phyloP scores from a whole-genome alignment of 2,797 vertebrate genomes.

The Pantherophis alleghaniensis region DNA sequence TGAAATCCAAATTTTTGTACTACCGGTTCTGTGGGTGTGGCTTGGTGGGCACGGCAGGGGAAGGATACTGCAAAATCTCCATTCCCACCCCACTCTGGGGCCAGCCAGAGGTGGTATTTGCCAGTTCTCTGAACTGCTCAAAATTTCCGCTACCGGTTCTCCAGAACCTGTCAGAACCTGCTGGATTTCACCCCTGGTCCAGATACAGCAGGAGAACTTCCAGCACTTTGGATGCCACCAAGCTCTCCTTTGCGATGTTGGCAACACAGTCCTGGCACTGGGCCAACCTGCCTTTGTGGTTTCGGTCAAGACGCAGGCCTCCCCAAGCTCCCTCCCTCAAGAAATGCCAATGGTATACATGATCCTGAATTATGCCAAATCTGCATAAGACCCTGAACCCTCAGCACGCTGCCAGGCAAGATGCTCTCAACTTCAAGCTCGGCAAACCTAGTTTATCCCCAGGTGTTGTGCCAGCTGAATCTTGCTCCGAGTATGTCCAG shows the following conservation, averaged over 20 bases:
- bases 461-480: neutral
- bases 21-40: no score
- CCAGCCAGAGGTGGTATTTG: no score
- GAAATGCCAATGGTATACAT: neutral
- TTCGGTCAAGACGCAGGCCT: neutral
- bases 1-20: no score
- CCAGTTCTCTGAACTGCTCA: no score
- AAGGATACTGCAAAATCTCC: no score
- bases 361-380: neutral
- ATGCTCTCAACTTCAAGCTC: neutral
- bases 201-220: neutral
- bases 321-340: neutral
- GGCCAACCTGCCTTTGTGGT: neutral
- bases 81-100: no score
- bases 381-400: neutral
- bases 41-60: no score
- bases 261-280: neutral
- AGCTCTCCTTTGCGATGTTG: neutral
- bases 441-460: neutral
- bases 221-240: neutral
- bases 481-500: neutral
- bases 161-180: no score
- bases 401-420: neutral
- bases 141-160: no score
- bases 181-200: neutral